phyloP scores from a whole-genome alignment of 2,797 vertebrate genomes.

The Simalia tracyae region DNA sequence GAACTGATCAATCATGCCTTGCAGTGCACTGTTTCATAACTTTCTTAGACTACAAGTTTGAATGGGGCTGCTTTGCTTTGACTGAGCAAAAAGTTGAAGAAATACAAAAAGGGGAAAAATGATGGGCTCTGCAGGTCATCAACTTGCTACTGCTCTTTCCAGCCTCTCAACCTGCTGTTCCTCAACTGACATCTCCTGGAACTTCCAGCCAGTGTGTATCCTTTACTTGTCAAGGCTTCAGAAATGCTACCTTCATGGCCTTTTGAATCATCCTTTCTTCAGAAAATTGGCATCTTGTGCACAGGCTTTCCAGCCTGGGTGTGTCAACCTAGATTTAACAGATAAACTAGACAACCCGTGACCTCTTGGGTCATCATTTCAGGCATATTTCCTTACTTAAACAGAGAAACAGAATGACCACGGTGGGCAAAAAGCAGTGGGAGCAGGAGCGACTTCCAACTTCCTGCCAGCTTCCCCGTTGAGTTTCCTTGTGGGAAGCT shows the following conservation, averaged over 20 bases:
- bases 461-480: no score
- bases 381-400: no score
- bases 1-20: not conserved
- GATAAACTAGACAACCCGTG: not conserved
- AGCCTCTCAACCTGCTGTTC: not conserved
- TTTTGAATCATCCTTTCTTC: conserved; percentile 48
- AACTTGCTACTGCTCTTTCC: not conserved
- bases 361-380: no score
- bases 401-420: no score
- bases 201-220: conserved; percentile 30
- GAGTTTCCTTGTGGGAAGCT: no score
- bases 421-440: no score
- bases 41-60: not conserved
- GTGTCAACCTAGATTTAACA: not conserved
- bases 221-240: conserved; percentile 44
- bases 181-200: not conserved
- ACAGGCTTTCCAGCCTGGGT: not conserved
- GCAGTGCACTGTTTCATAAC: not conserved
- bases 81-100: not conserved
- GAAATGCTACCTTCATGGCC: conserved; percentile 39
- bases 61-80: not conserved
- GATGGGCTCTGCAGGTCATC: not conserved
- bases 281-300: conserved; percentile 42
- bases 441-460: no score
- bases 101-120: not conserved